Evolutionary conservation across 2,113 vertebrate species (phyloP), one percentile per base, ranked within the genome.

Genomic region (Aythya baeri): DNA sequence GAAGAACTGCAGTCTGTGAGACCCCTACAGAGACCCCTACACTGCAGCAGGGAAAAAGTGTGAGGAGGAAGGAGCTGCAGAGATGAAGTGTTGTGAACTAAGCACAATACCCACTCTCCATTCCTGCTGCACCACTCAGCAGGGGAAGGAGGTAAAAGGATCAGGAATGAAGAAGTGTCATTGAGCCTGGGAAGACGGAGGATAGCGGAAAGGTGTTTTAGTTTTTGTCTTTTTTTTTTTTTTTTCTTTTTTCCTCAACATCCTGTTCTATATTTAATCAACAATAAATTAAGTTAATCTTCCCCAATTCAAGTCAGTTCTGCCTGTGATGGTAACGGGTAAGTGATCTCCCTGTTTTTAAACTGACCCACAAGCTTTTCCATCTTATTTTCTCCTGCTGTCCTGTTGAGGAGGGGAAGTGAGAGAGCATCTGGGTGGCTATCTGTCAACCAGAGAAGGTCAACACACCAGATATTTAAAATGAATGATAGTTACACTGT

Each of bases 81-180:
- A 55, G 16, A 54, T 29, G 17, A 67, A 27, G 13, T n/a, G 16
- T 41, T 49, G 41, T 3, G 29, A 27, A 22, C 25, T 41, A 11
- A 14, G 16, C 6, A 2, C 25, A 49, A 3, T 8, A 2, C 16
- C 82, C 29, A 4, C n/a, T 46, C n/a, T 14, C n/a, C 32, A 41
- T 4, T 31, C 26, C 20, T 5, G 2, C 29, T 41, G 29, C 2
- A 2, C n/a, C 1, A 1, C 29, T 31, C 5, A 0, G 22, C 54
- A 20, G 7, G 3, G 7, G 54, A 8, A 67, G 61, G 14, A 74
- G 4, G 22, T 32, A 31, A 36, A 61, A 29, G 18, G 74, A 18
- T 46, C 1, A 0, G 49, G 41, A 71, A 41, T 0, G 1, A 49
- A 55, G 32, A 21, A 57, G 13, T 17, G 21, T 76, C 63, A 31